phyloP scores from a whole-genome alignment of 2,888 invertebrate genomes.

The Drosophila quasianomalipes region DNA sequence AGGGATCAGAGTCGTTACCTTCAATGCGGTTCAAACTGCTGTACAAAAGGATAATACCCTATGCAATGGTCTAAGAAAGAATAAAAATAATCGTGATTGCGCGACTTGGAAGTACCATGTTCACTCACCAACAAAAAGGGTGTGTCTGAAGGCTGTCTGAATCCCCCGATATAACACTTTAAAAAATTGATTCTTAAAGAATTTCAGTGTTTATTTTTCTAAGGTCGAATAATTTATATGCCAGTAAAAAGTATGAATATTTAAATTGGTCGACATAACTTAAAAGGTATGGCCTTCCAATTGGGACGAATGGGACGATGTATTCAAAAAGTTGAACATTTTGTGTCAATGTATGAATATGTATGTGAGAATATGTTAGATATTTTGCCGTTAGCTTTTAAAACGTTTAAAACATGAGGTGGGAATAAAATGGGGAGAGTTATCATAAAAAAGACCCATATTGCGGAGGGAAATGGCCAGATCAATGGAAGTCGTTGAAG shows the following conservation, averaged over 20 bases:
- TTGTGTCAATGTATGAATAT: not conserved
- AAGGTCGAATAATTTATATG: not conserved
- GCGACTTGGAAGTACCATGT: not conserved
- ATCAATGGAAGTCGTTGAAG: not conserved
- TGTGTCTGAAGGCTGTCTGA: not conserved
- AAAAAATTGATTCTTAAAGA: not conserved
- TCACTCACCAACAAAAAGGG: not conserved
- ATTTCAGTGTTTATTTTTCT: not conserved
- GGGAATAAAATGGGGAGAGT: not conserved
- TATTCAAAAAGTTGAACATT: not conserved
- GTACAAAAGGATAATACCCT: too few species aligned
- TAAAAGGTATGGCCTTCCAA: too few species aligned
- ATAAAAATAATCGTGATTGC: not conserved
- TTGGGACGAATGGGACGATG: not conserved
- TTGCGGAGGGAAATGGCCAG: not conserved
- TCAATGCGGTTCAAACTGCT: not conserved
- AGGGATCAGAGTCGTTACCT: not conserved
- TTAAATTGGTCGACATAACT: not conserved
- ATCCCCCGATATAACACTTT: not conserved
- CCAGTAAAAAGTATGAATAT: not conserved
- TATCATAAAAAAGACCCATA: not conserved
- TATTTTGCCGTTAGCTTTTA: not conserved
- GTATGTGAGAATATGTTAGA: not conserved
- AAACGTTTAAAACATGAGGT: not conserved
- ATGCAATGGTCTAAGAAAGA: too few species aligned